Evolutionary conservation across 1,140 invertebrate species (phyloP).

Genomic region (Drosophila tsacasi): DNA sequence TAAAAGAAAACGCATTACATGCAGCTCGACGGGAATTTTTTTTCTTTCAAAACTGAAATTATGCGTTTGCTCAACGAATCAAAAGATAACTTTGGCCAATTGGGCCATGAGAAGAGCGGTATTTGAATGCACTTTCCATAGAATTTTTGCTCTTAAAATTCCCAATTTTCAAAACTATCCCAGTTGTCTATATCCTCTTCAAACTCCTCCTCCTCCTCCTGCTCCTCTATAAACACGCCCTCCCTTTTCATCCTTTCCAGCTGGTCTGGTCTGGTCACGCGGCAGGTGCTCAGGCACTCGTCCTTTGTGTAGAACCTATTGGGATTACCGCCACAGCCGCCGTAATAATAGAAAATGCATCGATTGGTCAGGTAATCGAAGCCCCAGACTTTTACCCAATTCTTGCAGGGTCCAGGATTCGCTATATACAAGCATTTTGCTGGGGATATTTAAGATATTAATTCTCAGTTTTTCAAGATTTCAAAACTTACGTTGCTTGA

Average conservation of each 20-base stretch:
- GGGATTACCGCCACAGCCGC: slow-evolving; percentile 67
- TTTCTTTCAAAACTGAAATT: slow-evolving; percentile 63
- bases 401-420: slow-evolving; percentile 41
- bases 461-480: too few relatives aligned
- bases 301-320: slow-evolving; percentile 53
- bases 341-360: slow-evolving; percentile 58
- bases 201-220: slow-evolving; percentile 40
- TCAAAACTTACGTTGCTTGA: slow-evolving; percentile 41
- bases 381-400: slow-evolving; percentile 50
- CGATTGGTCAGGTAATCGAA: slow-evolving; percentile 63
- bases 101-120: rapidly evolving
- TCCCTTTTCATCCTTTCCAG: slow-evolving; percentile 16
- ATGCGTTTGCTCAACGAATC: slow-evolving; percentile 54
- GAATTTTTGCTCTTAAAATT: slow-evolving; percentile 13
- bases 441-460: neutral
- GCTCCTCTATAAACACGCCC: neutral
- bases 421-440: slow-evolving; percentile 56
- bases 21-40: slow-evolving; percentile 51
- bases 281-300: slow-evolving; percentile 48
- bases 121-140: slow-evolving; percentile 21
- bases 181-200: slow-evolving; percentile 46
- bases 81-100: slow-evolving; percentile 14
- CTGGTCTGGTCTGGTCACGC: slow-evolving; percentile 13
- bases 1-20: slow-evolving; percentile 71
- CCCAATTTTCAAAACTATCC: slow-evolving; percentile 27